Conservation (phyloP, 2,113 vertebrate species). For the Clupea harengus region DNA sequence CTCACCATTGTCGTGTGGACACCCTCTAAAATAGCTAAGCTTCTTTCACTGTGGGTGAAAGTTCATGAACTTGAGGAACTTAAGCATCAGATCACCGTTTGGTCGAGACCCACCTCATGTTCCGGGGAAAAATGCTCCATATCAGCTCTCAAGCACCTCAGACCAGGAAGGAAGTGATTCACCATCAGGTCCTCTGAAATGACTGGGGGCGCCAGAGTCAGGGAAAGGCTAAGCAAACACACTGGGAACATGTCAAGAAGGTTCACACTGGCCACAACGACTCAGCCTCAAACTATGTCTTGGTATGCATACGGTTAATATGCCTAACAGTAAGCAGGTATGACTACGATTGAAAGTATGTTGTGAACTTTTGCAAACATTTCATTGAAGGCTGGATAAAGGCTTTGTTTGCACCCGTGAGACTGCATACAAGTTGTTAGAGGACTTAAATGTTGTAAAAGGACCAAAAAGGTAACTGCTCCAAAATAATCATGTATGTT, state of each 20-base stretch:
- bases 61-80: neutral
- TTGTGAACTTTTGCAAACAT: neutral
- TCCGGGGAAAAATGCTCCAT: slow-evolving; percentile 98
- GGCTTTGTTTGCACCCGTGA: neutral
- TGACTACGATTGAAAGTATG: neutral
- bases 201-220: slow-evolving; percentile 78
- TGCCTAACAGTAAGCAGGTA: neutral
- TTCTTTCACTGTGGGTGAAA: neutral
- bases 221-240: slow-evolving; percentile 53
- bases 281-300: neutral
- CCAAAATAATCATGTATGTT: neutral
- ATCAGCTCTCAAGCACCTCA: slow-evolving; percentile 91
- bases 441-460: neutral
- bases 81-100: neutral
- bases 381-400: neutral
- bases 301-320: neutral
- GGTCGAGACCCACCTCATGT: slow-evolving; percentile 81
- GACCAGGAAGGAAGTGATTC: slow-evolving; percentile 95
- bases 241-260: neutral
- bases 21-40: too few relatives aligned
- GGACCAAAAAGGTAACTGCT: too few relatives aligned
- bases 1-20: too few relatives aligned
- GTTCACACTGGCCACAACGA: neutral
- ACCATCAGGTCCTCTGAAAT: slow-evolving; percentile 99
- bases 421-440: neutral